Percentiles rank a stretch among this genome's conserved stretches.
Evolutionary conservation across 2,797 vertebrate genomes (phyloP).

Genomic region (Chiroxiphia lanceolata): DNA sequence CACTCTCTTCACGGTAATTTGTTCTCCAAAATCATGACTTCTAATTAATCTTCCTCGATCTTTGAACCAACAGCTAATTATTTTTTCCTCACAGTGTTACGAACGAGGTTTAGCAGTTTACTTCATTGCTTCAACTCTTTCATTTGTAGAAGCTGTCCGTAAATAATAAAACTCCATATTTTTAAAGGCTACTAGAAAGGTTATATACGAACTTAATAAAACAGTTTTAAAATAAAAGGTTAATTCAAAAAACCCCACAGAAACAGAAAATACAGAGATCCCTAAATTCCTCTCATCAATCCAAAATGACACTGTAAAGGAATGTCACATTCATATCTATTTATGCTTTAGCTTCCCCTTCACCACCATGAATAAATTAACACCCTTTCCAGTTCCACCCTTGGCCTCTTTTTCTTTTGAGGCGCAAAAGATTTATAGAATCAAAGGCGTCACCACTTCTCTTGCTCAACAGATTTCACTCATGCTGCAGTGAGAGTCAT

Average conservation of each 20-base stretch:
- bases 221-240: background rate
- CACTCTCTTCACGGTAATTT: background rate
- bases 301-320: background rate
- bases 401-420: background rate
- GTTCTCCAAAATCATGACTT: constrained; percentile 24
- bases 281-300: background rate
- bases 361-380: background rate
- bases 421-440: background rate
- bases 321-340: background rate
- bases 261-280: background rate
- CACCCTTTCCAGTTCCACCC: background rate
- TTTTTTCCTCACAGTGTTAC: background rate
- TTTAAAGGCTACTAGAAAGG: background rate
- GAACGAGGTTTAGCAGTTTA: background rate
- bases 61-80: constrained; percentile 6
- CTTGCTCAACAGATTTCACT: background rate
- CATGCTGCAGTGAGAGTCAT: background rate
- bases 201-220: background rate
- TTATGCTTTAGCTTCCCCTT: background rate
- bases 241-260: background rate
- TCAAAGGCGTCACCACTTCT: background rate
- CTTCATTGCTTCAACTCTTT: background rate
- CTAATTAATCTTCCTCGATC: constrained; percentile 27
- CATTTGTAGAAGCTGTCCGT: background rate
- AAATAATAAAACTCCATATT: background rate